Base-by-base conservation (phyloP, 2,113 vertebrate species). In the Isichthys henryi region DNA sequence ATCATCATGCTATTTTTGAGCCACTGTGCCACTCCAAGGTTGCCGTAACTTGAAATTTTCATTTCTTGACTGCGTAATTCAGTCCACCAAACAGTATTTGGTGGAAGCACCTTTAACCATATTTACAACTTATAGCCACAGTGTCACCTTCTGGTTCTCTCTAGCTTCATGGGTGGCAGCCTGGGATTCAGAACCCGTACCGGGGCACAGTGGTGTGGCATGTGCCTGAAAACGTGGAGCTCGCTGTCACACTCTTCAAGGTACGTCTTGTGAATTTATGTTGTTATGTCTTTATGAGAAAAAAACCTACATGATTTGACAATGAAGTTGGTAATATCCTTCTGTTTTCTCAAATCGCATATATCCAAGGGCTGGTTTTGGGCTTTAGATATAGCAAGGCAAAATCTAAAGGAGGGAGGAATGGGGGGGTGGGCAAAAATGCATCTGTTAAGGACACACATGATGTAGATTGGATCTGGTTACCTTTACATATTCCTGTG, bases 131-230 rank as follows among this genome's bases (percentile, higher is more conserved):
- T 17, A 80, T 19, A 19, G 43, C 11, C 74, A 70, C 1, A 1
- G 0, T 80, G 15, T 80, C 15, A 43, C 74, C 11, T 84, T 62
- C 17, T 23, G 56, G 15, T 35, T 48, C 82, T 58, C 48, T 31
- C 23, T 56, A 98, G 97, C 95, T 97, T 87, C 97, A 97, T 93
- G 95, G 96, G 91, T 98, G 97, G 97, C 97, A 98, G 91, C 97
- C 97, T 0, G 97, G 97, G 10, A 98, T 98, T 88, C 95, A 96
- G 92, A 97, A 98, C 92, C 97, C 97, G 0, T 97, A 97, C 93
- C 93, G 97, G 90, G 97, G 97, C 39, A 92, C 95, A 5, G 96
- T 97, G 90, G 88, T 98, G 1, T 98, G 97, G 97, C 96, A 97
- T 91, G 96, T 97, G 23, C 97, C 97, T 0, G 97, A 98, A 93